phyloP scores from a whole-genome alignment of 2,797 vertebrate species.

The Acipenser oxyrinchus region DNA sequence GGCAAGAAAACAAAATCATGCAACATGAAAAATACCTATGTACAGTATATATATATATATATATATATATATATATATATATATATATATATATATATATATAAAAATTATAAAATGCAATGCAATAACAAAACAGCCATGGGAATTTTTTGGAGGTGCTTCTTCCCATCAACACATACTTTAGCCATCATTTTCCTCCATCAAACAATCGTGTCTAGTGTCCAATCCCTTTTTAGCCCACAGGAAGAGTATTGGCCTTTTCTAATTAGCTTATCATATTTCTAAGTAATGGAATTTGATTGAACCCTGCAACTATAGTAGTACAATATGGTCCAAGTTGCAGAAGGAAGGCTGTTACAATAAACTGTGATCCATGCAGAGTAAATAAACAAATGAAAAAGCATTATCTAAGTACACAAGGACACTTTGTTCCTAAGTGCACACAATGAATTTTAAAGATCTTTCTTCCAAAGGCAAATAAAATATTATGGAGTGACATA shows the following conservation, averaged over 20 bases:
- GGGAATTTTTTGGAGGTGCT: too few species aligned
- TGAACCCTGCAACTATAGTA: conserved; percentile 15
- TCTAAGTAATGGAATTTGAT: conserved; percentile 14
- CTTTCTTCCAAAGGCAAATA: conserved; percentile 50
- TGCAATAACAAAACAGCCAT: too few species aligned
- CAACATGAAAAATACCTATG: too few species aligned
- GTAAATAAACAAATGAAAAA: conserved; percentile 54
- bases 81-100: too few species aligned
- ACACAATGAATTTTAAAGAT: conserved; percentile 53
- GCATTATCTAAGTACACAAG: conserved; percentile 46
- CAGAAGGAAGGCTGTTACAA: conserved; percentile 12
- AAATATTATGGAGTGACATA: conserved; percentile 48
- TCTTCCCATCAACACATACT: too few species aligned
- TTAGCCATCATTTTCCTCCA: not conserved
- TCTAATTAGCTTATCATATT: conserved; percentile 18
- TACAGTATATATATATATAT: too few species aligned
- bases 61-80: too few species aligned
- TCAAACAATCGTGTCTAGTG: not conserved
- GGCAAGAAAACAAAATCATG: too few species aligned
- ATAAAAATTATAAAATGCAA: too few species aligned
- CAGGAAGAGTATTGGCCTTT: conserved; percentile 7
- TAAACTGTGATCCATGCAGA: conserved; percentile 6
- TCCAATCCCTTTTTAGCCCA: conserved; percentile 13
- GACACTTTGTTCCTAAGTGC: conserved; percentile 50
- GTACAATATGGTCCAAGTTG: conserved; percentile 7